Conservation (phyloP, 2,113 vertebrate genomes). For the Tetrao urogallus region DNA sequence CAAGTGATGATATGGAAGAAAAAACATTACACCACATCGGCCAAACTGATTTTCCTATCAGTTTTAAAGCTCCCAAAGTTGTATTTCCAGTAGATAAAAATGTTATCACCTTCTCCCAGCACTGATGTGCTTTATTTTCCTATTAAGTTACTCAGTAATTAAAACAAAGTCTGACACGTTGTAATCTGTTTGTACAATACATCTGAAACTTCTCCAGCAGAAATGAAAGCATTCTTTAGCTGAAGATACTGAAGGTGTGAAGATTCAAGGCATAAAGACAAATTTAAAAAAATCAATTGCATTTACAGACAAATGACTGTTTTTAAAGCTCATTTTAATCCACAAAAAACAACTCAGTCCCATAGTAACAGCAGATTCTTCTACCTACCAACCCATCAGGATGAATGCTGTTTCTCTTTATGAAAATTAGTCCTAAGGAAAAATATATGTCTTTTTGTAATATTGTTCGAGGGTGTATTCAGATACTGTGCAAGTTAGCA, state of each 20-base stretch:
- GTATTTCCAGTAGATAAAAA: slow-evolving; percentile 61
- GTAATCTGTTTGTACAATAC: slow-evolving; percentile 27
- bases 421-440: neutral
- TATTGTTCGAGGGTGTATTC: neutral
- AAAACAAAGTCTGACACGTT: slow-evolving; percentile 58
- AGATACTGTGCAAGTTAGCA: neutral
- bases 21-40: neutral
- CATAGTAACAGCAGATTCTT: neutral
- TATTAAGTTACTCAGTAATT: slow-evolving; percentile 37
- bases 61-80: slow-evolving; percentile 44
- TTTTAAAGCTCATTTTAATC: neutral
- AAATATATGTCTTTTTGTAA: neutral
- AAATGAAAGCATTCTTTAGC: neutral
- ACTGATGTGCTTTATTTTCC: slow-evolving; percentile 29
- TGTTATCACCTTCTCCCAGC: slow-evolving; percentile 49
- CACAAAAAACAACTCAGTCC: neutral
- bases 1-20: slow-evolving; percentile 34
- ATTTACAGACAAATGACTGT: neutral
- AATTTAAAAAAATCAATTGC: neutral
- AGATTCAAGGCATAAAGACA: neutral
- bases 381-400: neutral
- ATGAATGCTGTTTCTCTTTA: neutral
- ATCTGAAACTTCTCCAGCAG: slow-evolving; percentile 30
- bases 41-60: slow-evolving; percentile 38
- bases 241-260: neutral